phyloP scores from a whole-genome alignment of 2,797 vertebrate species.

The Spinibarbus caldwelli region DNA sequence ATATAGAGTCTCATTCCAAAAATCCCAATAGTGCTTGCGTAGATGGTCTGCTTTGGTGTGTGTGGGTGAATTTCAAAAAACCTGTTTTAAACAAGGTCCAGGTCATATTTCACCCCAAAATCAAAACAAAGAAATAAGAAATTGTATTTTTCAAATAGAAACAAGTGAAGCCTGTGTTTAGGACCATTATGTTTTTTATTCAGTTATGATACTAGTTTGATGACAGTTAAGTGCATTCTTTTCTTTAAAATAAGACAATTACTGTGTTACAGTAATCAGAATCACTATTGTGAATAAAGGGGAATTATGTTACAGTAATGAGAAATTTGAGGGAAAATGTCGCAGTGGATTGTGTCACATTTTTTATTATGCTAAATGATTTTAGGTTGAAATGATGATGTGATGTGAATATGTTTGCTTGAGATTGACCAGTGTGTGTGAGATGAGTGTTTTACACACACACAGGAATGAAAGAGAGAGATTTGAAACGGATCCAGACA shows the following conservation, averaged over 20 bases:
- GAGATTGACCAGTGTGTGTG: not conserved
- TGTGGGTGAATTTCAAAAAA: conserved; percentile 16
- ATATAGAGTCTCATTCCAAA: conserved; percentile 5
- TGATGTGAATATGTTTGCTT: not conserved
- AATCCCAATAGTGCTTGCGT: not conserved
- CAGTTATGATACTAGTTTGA: not conserved
- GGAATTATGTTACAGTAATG: not conserved
- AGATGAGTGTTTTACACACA: not conserved
- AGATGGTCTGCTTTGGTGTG: not conserved
- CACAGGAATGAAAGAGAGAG: too few relatives aligned
- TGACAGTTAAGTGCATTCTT: not conserved
- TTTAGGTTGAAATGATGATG: not conserved
- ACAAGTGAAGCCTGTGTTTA: not conserved
- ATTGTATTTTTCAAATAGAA: not conserved
- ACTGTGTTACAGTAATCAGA: not conserved
- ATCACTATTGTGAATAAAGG: not conserved
- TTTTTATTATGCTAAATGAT: not conserved
- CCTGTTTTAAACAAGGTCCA: not conserved
- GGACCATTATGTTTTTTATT: not conserved
- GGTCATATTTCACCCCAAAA: not conserved
- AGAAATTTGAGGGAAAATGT: not conserved
- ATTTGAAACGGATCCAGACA: not conserved
- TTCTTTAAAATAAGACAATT: not conserved
- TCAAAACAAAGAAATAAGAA: not conserved
- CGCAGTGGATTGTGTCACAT: not conserved